Conservation (phyloP, 2,888 invertebrate species). For the Polydrusus cervinus region DNA sequence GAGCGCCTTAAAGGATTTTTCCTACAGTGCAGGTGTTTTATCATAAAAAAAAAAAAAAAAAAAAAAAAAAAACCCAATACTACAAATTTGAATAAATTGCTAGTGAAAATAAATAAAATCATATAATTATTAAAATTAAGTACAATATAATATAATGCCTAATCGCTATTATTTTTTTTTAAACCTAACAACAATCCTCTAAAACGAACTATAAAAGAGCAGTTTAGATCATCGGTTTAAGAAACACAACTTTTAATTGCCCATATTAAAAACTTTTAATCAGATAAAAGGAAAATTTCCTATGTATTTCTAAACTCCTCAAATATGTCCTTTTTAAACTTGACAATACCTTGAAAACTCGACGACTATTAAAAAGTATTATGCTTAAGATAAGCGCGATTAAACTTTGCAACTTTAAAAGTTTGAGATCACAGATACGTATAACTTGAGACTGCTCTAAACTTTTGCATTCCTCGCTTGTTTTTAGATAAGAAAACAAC, state of each 20-base stretch:
- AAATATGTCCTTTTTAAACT: slow-evolving; percentile 21
- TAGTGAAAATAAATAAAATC: no score
- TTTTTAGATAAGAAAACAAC: slow-evolving; percentile 45
- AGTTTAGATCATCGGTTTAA: not conserved
- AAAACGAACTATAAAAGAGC: no score
- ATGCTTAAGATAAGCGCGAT: slow-evolving; percentile 41
- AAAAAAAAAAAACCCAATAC: no score
- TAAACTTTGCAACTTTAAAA: slow-evolving; percentile 45
- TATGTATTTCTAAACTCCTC: slow-evolving; percentile 16
- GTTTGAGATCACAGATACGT: slow-evolving; percentile 46
- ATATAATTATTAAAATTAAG: no score
- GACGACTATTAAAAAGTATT: slow-evolving; percentile 45
- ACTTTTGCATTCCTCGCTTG: slow-evolving; percentile 45
- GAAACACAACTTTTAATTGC: slow-evolving; percentile 2
- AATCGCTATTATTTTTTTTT: no score
- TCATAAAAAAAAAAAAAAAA: no score
- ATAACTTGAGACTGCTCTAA: slow-evolving; percentile 38
- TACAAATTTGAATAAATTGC: no score
- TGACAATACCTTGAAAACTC: slow-evolving; percentile 43
- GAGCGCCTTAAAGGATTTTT: no score
- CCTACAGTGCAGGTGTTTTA: no score
- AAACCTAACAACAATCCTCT: no score
- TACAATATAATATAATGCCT: no score
- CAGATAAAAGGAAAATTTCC: not conserved
- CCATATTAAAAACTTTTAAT: slow-evolving; percentile 12